Conservation (phyloP, 2,888 invertebrate genomes). For the Aelia acuminata region DNA sequence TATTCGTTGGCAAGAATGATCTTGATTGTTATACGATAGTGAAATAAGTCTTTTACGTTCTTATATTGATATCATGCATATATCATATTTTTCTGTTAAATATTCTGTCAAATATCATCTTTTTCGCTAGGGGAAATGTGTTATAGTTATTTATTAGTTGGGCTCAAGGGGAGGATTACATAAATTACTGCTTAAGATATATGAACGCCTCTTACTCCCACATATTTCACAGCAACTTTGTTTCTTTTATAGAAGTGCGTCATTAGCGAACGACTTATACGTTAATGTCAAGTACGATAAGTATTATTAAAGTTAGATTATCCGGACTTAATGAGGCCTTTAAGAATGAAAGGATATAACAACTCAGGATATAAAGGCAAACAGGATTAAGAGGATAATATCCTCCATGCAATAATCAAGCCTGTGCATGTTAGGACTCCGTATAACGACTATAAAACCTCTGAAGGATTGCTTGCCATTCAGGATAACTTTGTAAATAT, state of each 20-base stretch:
- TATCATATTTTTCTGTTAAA: no score
- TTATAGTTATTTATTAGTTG: no score
- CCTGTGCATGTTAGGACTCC: neutral
- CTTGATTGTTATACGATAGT: no score
- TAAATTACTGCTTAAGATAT: neutral
- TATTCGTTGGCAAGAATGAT: no score
- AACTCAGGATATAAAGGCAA: neutral
- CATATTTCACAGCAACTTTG: neutral
- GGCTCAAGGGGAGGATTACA: neutral
- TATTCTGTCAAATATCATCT: no score
- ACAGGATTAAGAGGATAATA: neutral
- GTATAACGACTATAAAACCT: neutral
- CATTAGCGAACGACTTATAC: neutral
- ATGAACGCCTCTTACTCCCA: neutral
- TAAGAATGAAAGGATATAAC: neutral
- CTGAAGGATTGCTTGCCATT: neutral
- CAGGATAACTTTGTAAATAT: neutral
- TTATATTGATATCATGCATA: no score
- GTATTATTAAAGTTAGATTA: neutral
- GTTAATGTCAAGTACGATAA: slow-evolving; percentile 1
- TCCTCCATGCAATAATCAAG: neutral
- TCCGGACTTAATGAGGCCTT: neutral
- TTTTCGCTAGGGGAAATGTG: no score
- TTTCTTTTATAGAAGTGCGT: neutral
- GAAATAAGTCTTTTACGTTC: no score